Base-by-base conservation (phyloP, 2,113 vertebrate species). In the Leucoraja erinaceus region DNA sequence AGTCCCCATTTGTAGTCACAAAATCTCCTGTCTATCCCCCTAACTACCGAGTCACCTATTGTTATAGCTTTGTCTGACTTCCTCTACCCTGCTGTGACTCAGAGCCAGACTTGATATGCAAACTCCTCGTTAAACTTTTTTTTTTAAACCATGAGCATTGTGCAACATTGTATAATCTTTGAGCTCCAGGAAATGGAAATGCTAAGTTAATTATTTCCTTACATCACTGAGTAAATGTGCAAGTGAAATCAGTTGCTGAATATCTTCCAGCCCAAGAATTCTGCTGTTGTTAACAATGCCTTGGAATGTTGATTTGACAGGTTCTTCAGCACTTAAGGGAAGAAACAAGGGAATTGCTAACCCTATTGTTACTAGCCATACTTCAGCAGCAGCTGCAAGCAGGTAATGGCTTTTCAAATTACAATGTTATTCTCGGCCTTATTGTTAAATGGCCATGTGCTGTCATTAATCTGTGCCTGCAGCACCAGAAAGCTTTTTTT, bases 401-500 rank as follows among this genome's bases (percentile, higher is more conserved):
- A 72, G 90, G 66, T 91, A 91, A 72, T 70, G 90, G 66, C 90
- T 91, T 91, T 74, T 70, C 63, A 74, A 74, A 31, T 91, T 33
- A 74, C 90, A 91, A 33, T 38, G 33, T 72, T 91, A 33, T 91
- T 66, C 68, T 31, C 20, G 90, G 33, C 66, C 68, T 74, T 91
- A 66, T 91, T 91, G 90, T 72, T 47, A 33, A 91, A 91, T 72
- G 90, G 90, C 68, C 90, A 54, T 91, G 68, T 72, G 90, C 66
- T 72, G 66, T 74, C 90, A 91, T 91, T 91, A 74, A 91, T 91
- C 90, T 91, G 90, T 74, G 90, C 90, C 66, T 72, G 54, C 68
- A 28, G 90, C 9, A 91, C 31, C 68, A 72, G 68, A 91, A 90
- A 91, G 33, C 72, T 33, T 33, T 91, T 47, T 91, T 47, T 91